Conservation (phyloP, 2,113 vertebrate species). For the Glaucidium brasilianum region DNA sequence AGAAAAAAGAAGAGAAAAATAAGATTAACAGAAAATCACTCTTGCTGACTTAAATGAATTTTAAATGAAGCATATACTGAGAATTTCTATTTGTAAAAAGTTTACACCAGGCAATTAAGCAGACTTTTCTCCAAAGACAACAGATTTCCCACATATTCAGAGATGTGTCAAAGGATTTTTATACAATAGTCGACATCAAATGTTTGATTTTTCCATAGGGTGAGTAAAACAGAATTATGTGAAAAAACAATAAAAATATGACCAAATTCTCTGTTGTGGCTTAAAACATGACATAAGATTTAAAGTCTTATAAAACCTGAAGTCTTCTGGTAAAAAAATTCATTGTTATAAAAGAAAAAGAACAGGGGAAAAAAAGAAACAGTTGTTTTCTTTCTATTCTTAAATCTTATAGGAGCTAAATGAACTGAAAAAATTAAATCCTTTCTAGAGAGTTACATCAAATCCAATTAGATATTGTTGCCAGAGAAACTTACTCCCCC, state of each 20-base stretch:
- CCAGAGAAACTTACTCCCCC: neutral
- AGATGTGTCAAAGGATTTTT: neutral
- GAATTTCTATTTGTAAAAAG: neutral
- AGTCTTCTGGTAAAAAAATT: slow-evolving; percentile 7
- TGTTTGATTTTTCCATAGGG: slow-evolving; percentile 22
- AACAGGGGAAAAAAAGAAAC: neutral
- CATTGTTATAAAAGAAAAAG: neutral
- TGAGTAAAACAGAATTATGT: neutral
- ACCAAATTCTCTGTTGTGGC: neutral
- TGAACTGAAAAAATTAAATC: neutral
- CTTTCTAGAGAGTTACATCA: neutral
- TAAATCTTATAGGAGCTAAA: neutral
- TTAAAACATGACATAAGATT: slow-evolving; percentile 17
- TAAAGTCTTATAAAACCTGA: slow-evolving; percentile 21
- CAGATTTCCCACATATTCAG: neutral
- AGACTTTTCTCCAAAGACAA: neutral
- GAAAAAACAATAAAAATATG: slow-evolving; percentile 15
- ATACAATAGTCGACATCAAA: neutral
- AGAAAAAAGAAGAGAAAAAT: neutral
- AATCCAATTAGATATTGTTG: neutral
- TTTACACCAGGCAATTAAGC: neutral
- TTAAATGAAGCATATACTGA: neutral
- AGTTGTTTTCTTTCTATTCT: neutral
- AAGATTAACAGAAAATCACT: neutral
- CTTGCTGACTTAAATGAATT: neutral